Base-by-base conservation (phyloP, 2,113 vertebrate species). In the Gallinago media region DNA sequence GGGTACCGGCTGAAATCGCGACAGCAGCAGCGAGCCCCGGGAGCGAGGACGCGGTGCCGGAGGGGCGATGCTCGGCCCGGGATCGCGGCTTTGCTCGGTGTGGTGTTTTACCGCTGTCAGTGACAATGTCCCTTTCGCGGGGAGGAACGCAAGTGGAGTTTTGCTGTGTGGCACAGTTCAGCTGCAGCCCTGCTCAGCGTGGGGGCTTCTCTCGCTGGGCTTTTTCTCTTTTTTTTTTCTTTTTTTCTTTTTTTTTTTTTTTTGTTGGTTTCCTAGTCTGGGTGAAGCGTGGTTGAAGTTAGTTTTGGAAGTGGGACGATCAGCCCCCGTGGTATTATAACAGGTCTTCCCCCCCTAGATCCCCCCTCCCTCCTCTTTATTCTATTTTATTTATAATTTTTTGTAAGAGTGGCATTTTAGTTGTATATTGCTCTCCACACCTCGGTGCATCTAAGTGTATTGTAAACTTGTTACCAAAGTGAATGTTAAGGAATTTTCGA, bases 271-370 rank as follows among this genome's bases (percentile, higher is more conserved):
- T 89, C 68, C 54, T 36, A 26, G 61, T 44, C 65, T 38, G 67
- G 40, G 5, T 52, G 73, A 77, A 62, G 63, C 89, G 21, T 66
- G 83, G 63, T 73, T 67, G 86, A 96, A 96, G 78, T 96, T 97
- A 96, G 90, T 94, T 95, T 89, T 63, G 86, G 74, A 91, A 95
- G 92, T 85, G 91, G 71, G 77, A 82, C 73, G 62, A 68, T 88
- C 63, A 5, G 76, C 88, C 47, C 50, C 75, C 6, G 10, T 56
- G 46, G 40, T 85, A n/a, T 27, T 65, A 18, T 65, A 82, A 38
- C 61, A 94, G 40, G 52, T 95, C 14, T 46, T 2, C 8, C 6
- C 4, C 4, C 8, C 5, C 6, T 49, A 29, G 27, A 29, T 54
- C 10, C 47, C 16, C 8, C 16, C 14, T 6, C 32, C 52, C 3